Conservation (phyloP, 2,888 invertebrate species). For the Desoria tigrina region DNA sequence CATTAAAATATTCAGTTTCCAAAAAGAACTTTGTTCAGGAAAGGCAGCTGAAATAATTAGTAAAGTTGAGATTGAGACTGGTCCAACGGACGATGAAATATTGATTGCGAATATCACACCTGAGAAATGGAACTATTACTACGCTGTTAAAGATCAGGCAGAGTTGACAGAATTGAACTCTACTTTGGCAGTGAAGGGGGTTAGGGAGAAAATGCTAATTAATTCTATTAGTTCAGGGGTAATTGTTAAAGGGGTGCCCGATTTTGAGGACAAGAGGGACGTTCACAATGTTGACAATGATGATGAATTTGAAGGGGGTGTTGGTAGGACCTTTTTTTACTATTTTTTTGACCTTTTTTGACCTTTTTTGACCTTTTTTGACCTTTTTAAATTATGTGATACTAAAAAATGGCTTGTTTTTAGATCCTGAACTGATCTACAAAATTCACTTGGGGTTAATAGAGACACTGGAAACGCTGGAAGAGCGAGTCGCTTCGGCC, state of each 20-base stretch:
- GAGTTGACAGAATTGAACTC: constrained; percentile 26
- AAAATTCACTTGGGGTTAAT: constrained; percentile 79
- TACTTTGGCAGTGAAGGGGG: constrained; percentile 34
- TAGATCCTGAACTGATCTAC: constrained; percentile 69
- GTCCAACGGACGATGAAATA: constrained; percentile 43
- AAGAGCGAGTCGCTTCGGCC: constrained; percentile 83
- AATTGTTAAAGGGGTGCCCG: constrained; percentile 16
- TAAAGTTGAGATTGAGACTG: constrained; percentile 22
- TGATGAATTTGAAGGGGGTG: constrained; percentile 23
- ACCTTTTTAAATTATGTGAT: constrained; percentile 62
- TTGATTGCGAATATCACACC: constrained; percentile 37
- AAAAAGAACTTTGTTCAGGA: constrained; percentile 41
- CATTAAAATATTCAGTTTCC: constrained; percentile 49
- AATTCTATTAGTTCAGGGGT: background rate
- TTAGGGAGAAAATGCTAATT: constrained; percentile 40
- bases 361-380: constrained; percentile 31
- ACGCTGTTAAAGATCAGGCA: constrained; percentile 15
- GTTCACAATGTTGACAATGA: constrained; percentile 22
- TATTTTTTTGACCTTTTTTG: constrained; percentile 30
- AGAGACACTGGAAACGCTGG: constrained; percentile 80
- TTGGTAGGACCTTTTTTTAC: too few species aligned
- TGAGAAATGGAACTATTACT: constrained; percentile 34
- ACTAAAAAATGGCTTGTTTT: too few species aligned
- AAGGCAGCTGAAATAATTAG: constrained; percentile 24
- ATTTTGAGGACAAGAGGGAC: constrained; percentile 38